These are phyloP conservation scores for Serilophus lunatus DNA, from an alignment of 2,113 vertebrate species.

Conservation along the genomic window DNA sequence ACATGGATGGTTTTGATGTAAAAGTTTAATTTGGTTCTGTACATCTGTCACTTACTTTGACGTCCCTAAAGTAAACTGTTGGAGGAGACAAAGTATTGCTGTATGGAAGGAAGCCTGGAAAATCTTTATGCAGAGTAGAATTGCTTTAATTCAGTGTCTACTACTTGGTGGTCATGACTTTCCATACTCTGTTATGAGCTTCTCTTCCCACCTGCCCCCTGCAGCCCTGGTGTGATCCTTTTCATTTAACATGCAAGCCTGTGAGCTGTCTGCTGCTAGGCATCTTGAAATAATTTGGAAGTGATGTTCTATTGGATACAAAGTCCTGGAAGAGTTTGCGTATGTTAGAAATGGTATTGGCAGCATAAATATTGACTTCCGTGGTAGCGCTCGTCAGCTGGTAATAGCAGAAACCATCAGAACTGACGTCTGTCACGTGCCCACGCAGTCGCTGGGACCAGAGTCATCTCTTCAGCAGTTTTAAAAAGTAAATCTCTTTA, in stretches of 20 bases:
- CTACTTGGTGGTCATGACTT: not conserved
- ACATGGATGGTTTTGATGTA: not conserved
- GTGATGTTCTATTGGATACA: not conserved
- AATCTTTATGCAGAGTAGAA: not conserved
- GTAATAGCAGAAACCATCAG: not conserved
- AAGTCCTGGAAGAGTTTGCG: not conserved
- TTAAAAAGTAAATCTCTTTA: not conserved
- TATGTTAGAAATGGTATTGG: not conserved
- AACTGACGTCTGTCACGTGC: not conserved
- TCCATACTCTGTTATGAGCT: not conserved
- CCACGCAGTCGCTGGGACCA: not conserved
- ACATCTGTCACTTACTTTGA: not conserved
- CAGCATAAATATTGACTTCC: not conserved
- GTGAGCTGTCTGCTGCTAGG: not conserved
- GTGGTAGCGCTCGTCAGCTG: rapidly evolving
- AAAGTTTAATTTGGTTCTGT: not conserved
- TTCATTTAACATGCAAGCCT: not conserved
- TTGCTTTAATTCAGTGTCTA: not conserved
- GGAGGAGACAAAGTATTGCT: not conserved
- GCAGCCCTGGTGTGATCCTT: not conserved
- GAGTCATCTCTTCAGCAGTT: not conserved
- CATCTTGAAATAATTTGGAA: not conserved
- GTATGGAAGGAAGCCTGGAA: not conserved
- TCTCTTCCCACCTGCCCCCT: not conserved
- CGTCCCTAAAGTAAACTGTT: not conserved